A percentile compares a stretch with the other conserved stretches of the same genome.
Evolutionary conservation across 2,888 invertebrate species (phyloP).

Genomic region (Pollenia amentaria): DNA sequence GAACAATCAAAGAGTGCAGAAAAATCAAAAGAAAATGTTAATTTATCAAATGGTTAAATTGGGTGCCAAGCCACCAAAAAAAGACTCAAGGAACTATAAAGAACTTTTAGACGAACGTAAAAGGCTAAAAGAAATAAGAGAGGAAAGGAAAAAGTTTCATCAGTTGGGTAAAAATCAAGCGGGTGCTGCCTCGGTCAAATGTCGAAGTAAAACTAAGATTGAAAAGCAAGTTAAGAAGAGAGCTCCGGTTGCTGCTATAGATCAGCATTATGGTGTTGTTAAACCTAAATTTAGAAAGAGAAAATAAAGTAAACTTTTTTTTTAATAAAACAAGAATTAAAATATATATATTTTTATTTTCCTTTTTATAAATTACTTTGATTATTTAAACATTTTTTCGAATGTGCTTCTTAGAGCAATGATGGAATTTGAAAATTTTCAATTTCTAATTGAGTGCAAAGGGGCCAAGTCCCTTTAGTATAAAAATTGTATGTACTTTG

Average conservation of each 20-base stretch:
- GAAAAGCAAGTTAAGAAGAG: constrained; percentile 85
- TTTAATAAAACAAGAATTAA: too few species aligned
- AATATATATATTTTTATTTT: too few species aligned
- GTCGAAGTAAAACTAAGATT: constrained; percentile 80
- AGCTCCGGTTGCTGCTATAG: constrained; percentile 85
- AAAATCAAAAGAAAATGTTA: constrained; percentile 91
- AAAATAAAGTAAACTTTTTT: constrained; percentile 72
- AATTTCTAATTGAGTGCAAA: too few species aligned
- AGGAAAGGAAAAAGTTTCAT: constrained; percentile 85
- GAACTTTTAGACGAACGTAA: constrained; percentile 87
- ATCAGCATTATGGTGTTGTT: constrained; percentile 83
- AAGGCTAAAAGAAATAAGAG: constrained; percentile 85
- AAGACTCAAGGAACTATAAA: constrained; percentile 90
- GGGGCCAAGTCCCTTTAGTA: too few species aligned
- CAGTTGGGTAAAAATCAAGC: constrained; percentile 87
- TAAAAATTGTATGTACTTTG: too few species aligned
- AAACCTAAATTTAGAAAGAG: constrained; percentile 80
- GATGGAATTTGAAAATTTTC: too few species aligned
- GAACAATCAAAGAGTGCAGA: constrained; percentile 88
- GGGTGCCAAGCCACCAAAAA: constrained; percentile 92
- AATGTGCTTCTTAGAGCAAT: too few species aligned
- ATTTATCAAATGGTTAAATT: constrained; percentile 90
- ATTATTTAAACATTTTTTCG: too few species aligned
- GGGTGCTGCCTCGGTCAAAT: constrained; percentile 86
- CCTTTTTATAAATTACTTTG: too few species aligned